Evolutionary conservation across 1,140 invertebrate genomes (phyloP).

Genomic region (Dreissena polymorpha): DNA sequence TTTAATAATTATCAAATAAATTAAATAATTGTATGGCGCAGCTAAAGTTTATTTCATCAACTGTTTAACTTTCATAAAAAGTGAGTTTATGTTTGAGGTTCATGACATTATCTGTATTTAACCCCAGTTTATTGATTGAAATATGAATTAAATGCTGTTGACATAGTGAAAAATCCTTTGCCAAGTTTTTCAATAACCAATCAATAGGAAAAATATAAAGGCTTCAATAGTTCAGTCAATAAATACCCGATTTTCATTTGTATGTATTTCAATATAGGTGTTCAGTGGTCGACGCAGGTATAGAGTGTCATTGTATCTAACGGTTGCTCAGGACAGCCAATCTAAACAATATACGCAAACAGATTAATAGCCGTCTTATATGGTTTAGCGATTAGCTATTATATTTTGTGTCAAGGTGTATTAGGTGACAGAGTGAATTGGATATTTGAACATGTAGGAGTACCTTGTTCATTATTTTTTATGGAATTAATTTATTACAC

Average conservation of each 20-base stretch:
- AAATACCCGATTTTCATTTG: conserved; percentile 53
- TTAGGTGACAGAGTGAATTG: conserved; percentile 5
- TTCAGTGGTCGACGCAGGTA: conserved; percentile 45
- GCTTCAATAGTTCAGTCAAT: conserved; percentile 47
- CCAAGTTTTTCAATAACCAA: not conserved
- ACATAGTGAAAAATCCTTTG: not conserved
- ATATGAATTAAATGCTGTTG: not conserved
- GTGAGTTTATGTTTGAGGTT: not conserved
- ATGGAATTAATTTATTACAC: conserved; percentile 11
- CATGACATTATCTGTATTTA: too few relatives aligned
- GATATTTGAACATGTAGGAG: conserved; percentile 24
- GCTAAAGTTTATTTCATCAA: not conserved
- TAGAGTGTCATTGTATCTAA: conserved; percentile 45
- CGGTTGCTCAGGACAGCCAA: conserved; percentile 41
- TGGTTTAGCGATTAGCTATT: conserved; percentile 2
- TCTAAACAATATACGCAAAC: conserved; percentile 55
- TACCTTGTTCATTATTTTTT: conserved; percentile 1
- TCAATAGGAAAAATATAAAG: conserved; percentile 44
- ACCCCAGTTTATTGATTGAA: not conserved
- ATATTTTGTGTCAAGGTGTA: conserved; percentile 12
- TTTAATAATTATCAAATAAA: not conserved
- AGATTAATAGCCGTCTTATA: conserved; percentile 37
- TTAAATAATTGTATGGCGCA: not conserved
- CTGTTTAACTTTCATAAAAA: not conserved
- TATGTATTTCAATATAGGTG: conserved; percentile 48